Conservation (phyloP, 2,113 vertebrate species). For the Rhinoptilus africanus region DNA sequence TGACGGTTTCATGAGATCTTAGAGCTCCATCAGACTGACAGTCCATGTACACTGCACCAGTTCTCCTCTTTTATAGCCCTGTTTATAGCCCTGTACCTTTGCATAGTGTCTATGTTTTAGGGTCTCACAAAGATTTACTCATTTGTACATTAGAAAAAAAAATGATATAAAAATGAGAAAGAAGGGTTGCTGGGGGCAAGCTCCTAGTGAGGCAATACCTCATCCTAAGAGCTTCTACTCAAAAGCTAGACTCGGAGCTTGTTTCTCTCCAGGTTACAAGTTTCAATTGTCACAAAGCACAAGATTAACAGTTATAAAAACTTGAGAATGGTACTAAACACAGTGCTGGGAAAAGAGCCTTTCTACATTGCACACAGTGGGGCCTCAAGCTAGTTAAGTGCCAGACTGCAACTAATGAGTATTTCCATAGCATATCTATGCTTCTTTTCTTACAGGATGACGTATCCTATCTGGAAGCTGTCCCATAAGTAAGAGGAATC, state of each 20-base stretch:
- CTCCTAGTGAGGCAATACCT: slow-evolving; percentile 8
- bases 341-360: background rate
- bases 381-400: slow-evolving; percentile 5
- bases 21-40: background rate
- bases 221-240: background rate
- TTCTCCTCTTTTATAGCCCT: background rate
- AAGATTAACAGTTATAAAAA: slow-evolving; percentile 2
- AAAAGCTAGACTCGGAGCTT: slow-evolving; percentile 24
- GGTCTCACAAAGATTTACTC: background rate
- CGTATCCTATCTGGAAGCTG: background rate
- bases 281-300: slow-evolving; percentile 17
- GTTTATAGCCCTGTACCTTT: background rate
- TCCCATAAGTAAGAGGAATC: background rate
- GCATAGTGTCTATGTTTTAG: background rate
- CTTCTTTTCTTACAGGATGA: background rate
- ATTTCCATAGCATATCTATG: background rate
- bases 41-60: background rate
- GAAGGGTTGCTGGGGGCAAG: background rate
- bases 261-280: slow-evolving; percentile 7
- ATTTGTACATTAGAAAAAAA: background rate
- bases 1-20: background rate
- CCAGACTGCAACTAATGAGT: background rate
- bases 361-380: background rate
- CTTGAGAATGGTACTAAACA: background rate
- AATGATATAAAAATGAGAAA: background rate